Base-by-base conservation (phyloP, 2,113 vertebrate species). In the Diadophis punctatus region DNA sequence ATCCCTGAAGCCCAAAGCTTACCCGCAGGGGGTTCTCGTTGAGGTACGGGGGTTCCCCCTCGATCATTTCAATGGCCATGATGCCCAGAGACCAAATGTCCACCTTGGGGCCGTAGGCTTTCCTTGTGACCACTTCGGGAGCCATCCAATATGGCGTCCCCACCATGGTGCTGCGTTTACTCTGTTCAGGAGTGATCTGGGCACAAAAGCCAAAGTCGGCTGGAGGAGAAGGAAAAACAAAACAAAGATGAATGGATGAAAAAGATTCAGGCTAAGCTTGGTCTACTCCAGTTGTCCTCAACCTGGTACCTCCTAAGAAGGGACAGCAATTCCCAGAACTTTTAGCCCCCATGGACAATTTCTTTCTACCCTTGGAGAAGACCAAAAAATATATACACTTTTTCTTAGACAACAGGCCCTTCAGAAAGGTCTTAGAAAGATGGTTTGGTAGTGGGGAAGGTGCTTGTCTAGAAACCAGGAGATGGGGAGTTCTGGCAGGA, bases 131-230 rank as follows among this genome's bases (percentile, higher is more conserved):
- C 88, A 99, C 99, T 90, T 99, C 99, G 0, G 99, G 99, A 0
- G 99, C 99, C 99, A 99, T 99, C 99, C 99, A 99, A 95, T 99
- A 99, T 0, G 99, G 99, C 0, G 99, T 99, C 43, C 99, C 99
- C 39, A 99, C 99, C 99, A 99, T 99, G 87, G 99, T 99, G 97
- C 99, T 99, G 93, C 99, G 98, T 7, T 99, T 99, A 93, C 99
- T 99, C 97, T 99, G 99, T 96, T 99, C 99, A 0, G 99, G 99
- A 11, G 99, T 99, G 96, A 99, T 99, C 97, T 99, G 99, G 91
- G 99, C 99, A 93, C 99, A 99, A 97, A 99, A 99, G 55, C 99
- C 99, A 0, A 99, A 99, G 94, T 99, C 99, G 94, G 99, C 99
- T 99, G 96, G 10, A 3, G 14, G 53, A 25, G 20, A 25, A 27